Percentiles rank a stretch among this genome's conserved stretches.
Conservation (phyloP, 2,888 invertebrate genomes). For the Tromatobia lineatoria region DNA sequence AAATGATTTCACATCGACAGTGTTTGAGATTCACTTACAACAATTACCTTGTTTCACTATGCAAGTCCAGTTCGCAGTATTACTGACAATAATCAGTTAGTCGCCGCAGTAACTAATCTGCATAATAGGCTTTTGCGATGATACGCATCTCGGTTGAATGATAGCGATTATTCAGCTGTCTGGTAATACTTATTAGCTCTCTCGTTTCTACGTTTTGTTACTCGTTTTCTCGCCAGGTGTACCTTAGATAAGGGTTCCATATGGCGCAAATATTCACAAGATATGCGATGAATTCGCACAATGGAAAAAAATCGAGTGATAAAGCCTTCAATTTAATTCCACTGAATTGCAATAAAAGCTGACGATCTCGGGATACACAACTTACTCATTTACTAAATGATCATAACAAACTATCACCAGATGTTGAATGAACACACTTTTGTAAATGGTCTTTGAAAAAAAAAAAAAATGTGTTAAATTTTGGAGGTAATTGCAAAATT, state of each 20-base stretch:
- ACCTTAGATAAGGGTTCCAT: constrained; percentile 19
- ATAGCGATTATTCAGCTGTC: constrained; percentile 27
- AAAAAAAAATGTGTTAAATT: background rate
- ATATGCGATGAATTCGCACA: background rate
- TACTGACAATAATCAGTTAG: constrained; percentile 12
- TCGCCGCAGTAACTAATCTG: constrained; percentile 8
- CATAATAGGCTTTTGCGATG: background rate
- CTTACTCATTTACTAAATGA: background rate
- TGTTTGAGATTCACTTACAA: background rate
- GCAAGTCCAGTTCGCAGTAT: background rate
- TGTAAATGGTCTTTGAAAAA: no score
- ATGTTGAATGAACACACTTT: no score
- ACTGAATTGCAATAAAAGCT: background rate
- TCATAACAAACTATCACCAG: background rate
- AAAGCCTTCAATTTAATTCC: background rate
- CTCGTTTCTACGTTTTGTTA: no score
- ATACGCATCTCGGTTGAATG: background rate
- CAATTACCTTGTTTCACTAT: background rate
- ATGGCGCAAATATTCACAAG: constrained; percentile 4
- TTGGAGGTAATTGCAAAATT: background rate
- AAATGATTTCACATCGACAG: background rate
- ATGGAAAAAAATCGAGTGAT: background rate
- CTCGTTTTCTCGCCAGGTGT: constrained; percentile 27
- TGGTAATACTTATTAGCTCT: constrained; percentile 13
- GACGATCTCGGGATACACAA: background rate